phyloP scores from a whole-genome alignment of 1,140 invertebrate genomes.

The Danaus plexippus region DNA sequence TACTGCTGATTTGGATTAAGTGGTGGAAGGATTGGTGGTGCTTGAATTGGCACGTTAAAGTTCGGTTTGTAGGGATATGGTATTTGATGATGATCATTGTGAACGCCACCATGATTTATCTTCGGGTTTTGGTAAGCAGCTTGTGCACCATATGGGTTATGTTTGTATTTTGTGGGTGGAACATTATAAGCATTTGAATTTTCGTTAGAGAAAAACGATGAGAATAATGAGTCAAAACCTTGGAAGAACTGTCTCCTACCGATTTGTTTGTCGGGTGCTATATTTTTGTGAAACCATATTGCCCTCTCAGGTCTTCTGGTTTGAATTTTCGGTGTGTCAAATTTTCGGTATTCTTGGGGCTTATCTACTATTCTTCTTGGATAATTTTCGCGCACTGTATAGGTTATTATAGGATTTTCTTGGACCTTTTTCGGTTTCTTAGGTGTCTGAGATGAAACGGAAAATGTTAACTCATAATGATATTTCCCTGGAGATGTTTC shows the following conservation, averaged over 20 bases:
- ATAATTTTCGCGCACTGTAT: slow-evolving; percentile 54
- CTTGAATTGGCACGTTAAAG: slow-evolving; percentile 29
- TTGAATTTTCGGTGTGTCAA: slow-evolving; percentile 20
- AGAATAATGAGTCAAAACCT: slow-evolving; percentile 54
- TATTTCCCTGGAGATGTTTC: slow-evolving; percentile 60
- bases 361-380: slow-evolving; percentile 28
- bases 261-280: slow-evolving; percentile 32
- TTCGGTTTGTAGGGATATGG: slow-evolving; percentile 43
- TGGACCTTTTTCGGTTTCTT: slow-evolving; percentile 49
- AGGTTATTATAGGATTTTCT: slow-evolving; percentile 63
- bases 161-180: slow-evolving; percentile 33
- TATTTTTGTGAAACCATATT: slow-evolving; percentile 62
- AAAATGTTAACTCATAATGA: slow-evolving; percentile 77
- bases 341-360: slow-evolving; percentile 28
- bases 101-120: slow-evolving; percentile 30
- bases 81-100: slow-evolving; percentile 37
- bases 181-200: slow-evolving; percentile 40
- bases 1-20: slow-evolving; percentile 28
- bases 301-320: slow-evolving; percentile 39
- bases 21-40: slow-evolving; percentile 31
- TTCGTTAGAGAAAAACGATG: slow-evolving; percentile 51
- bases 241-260: slow-evolving; percentile 33
- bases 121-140: slow-evolving; percentile 36
- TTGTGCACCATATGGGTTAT: slow-evolving; percentile 30
- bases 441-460: slow-evolving; percentile 69